Evolutionary conservation across 1,140 invertebrate species (phyloP).

Genomic region (Drosophila bipectinata): DNA sequence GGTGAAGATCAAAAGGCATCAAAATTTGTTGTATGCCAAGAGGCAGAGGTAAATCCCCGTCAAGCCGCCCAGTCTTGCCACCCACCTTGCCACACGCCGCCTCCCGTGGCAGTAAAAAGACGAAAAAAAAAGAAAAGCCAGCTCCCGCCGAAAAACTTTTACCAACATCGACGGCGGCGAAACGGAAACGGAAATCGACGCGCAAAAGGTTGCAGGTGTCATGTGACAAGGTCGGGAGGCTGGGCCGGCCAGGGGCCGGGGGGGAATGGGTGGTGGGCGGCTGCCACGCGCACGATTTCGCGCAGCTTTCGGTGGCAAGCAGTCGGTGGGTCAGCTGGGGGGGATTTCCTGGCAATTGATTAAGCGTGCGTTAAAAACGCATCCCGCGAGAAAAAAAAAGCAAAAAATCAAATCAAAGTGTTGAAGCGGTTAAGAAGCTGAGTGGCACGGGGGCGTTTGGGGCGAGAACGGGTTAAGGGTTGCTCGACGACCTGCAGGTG

Average conservation of each 20-base stretch:
- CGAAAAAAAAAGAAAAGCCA: conserved; percentile 30
- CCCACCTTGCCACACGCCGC: not conserved
- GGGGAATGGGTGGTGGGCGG: not conserved
- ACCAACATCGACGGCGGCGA: conserved; percentile 54
- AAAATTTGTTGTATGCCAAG: conserved; percentile 58
- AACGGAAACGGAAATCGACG: conserved; percentile 80
- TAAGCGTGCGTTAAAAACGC: conserved; percentile 54
- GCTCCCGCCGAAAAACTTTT: conserved; percentile 53
- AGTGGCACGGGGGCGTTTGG: conserved; percentile 7
- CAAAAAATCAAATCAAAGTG: conserved; percentile 77
- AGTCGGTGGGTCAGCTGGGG: conserved; percentile 3
- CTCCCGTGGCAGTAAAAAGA: not conserved
- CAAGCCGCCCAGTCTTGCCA: not conserved
- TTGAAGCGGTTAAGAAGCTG: conserved; percentile 73
- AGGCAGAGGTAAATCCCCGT: conserved; percentile 33
- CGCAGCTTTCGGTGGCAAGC: conserved; percentile 30
- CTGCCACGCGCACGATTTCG: conserved; percentile 41
- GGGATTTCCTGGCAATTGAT: conserved; percentile 52
- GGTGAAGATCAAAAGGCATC: conserved; percentile 79
- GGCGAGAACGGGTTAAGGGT: conserved; percentile 56
- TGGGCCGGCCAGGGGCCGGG: conserved; percentile 2
- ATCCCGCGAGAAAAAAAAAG: conserved; percentile 27
- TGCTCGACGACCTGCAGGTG: conserved; percentile 57
- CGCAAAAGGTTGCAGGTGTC: conserved; percentile 81
- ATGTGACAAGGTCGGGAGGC: conserved; percentile 68